These are phyloP conservation scores for Pluvialis apricaria DNA, from an alignment of 2,113 vertebrate species.

Conservation along the genomic window DNA sequence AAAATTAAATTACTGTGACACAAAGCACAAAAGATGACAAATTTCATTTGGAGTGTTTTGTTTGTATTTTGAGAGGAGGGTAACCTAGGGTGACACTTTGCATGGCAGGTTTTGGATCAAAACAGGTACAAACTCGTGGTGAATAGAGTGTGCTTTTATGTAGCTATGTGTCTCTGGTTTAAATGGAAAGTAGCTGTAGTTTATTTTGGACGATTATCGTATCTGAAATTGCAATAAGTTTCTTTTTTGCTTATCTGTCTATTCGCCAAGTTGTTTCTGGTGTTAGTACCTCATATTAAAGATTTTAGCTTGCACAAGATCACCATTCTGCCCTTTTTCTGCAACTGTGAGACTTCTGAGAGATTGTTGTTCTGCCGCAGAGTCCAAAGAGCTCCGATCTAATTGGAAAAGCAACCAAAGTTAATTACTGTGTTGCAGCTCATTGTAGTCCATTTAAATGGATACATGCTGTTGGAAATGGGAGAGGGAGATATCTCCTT, in stretches of 20 bases:
- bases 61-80: neutral
- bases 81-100: neutral
- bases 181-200: neutral
- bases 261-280: neutral
- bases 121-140: neutral
- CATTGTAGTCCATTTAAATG: neutral
- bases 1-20: neutral
- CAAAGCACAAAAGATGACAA: neutral
- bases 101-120: neutral
- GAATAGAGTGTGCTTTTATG: neutral
- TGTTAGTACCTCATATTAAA: neutral
- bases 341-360: accelerated
- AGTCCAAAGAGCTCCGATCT: neutral
- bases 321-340: neutral
- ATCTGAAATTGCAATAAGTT: neutral
- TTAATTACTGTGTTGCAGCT: neutral
- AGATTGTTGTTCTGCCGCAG: neutral
- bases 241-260: neutral
- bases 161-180: neutral
- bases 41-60: neutral
- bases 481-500: neutral
- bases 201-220: neutral
- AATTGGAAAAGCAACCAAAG: neutral
- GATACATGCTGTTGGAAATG: neutral
- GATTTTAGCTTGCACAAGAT: neutral